phyloP scores from a whole-genome alignment of 2,888 invertebrate genomes.

The Pseudococcus viburni region DNA sequence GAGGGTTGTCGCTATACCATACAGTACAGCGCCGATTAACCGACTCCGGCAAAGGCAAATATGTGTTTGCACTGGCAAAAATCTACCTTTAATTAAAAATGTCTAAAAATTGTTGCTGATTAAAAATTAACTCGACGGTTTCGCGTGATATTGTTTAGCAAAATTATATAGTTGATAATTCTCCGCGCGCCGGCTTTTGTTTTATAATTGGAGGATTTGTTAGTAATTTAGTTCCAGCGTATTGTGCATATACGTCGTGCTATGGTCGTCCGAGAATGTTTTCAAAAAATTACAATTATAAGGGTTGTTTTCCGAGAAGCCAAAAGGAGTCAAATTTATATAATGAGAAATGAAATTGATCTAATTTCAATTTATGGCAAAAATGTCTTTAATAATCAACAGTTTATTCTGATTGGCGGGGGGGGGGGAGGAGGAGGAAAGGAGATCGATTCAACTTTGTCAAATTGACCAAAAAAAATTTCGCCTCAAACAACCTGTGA shows the following conservation, averaged over 20 bases:
- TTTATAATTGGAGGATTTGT: slow-evolving; percentile 26
- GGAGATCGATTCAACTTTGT: too few species aligned
- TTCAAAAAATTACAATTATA: slow-evolving; percentile 16
- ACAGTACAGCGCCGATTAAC: slow-evolving; percentile 9
- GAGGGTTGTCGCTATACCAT: slow-evolving; percentile 1
- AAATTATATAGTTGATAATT: slow-evolving; percentile 27
- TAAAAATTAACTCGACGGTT: slow-evolving; percentile 26
- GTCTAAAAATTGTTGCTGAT: slow-evolving; percentile 18
- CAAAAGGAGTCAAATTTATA: too few species aligned
- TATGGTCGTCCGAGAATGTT: not conserved
- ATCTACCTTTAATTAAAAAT: slow-evolving; percentile 47
- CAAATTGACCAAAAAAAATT: too few species aligned
- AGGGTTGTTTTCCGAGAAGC: not conserved
- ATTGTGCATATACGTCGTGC: not conserved
- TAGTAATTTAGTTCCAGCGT: slow-evolving; percentile 18
- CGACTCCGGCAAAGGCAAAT: slow-evolving; percentile 5
- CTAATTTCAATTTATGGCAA: too few species aligned
- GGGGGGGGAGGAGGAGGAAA: too few species aligned
- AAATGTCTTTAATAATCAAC: too few species aligned
- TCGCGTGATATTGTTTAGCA: slow-evolving; percentile 33
- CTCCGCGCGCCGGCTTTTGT: not conserved
- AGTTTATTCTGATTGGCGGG: too few species aligned
- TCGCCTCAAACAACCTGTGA: too few species aligned
- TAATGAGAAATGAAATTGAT: too few species aligned
- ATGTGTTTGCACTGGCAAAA: slow-evolving; percentile 36